Evolutionary conservation across 2,797 vertebrate genomes (phyloP).

Genomic region (Lophotriccus pileatus): DNA sequence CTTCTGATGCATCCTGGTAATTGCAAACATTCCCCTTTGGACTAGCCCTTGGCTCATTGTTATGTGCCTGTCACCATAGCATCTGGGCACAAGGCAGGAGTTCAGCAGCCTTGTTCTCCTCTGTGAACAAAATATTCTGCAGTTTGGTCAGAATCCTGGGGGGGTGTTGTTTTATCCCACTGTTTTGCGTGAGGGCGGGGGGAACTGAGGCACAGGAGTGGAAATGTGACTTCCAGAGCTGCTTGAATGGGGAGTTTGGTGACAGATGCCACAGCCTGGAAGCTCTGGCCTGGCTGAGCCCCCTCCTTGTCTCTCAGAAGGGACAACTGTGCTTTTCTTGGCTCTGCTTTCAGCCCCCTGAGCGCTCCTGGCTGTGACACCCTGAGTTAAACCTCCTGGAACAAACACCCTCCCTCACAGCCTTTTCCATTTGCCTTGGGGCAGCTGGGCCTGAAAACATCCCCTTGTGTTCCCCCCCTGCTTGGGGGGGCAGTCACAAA

Average conservation of each 20-base stretch:
- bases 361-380: neutral
- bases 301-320: neutral
- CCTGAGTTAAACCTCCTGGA: neutral
- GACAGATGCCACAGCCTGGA: neutral
- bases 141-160: neutral
- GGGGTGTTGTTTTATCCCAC: neutral
- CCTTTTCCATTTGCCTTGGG: neutral
- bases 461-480: neutral
- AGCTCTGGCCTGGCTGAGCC: neutral
- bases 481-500: neutral
- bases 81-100: conserved; percentile 35
- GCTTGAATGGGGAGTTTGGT: neutral
- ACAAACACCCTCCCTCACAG: neutral
- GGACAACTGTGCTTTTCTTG: neutral
- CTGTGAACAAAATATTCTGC: neutral
- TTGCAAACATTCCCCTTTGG: conserved; percentile 36
- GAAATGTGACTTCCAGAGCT: neutral
- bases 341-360: neutral
- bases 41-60: neutral
- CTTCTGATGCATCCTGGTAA: conserved; percentile 26
- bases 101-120: neutral
- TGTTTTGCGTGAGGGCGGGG: neutral
- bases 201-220: neutral
- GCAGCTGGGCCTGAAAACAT: neutral
- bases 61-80: conserved; percentile 47